Conservation (phyloP, 2,888 invertebrate species). For the Beris morrisii region DNA sequence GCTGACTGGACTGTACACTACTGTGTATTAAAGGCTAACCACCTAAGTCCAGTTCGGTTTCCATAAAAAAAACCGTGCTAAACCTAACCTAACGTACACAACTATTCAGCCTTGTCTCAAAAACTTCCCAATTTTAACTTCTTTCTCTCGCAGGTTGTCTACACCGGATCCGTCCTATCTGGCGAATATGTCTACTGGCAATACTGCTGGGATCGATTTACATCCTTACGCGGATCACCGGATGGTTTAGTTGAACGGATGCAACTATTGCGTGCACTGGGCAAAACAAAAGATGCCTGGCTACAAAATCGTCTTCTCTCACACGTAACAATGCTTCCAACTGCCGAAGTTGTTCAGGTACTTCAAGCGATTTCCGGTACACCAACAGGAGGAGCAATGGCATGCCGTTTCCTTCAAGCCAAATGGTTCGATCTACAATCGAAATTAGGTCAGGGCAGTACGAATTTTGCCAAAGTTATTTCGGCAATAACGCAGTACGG, state of each 20-base stretch:
- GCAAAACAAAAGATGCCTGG: slow-evolving; percentile 57
- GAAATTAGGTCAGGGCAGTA: slow-evolving; percentile 54
- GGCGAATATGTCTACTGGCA: slow-evolving; percentile 57
- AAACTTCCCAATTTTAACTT: slow-evolving; percentile 1
- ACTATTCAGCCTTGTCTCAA: background rate
- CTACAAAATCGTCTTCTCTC: slow-evolving; percentile 56
- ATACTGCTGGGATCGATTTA: slow-evolving; percentile 56
- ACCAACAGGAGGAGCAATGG: slow-evolving; percentile 57
- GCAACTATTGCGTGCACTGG: slow-evolving; percentile 54
- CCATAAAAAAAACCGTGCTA: no score
- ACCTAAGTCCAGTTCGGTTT: no score
- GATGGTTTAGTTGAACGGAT: slow-evolving; percentile 55
- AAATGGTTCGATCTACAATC: slow-evolving; percentile 56
- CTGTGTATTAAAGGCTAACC: no score
- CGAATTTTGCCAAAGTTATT: slow-evolving; percentile 56
- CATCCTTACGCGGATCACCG: slow-evolving; percentile 50
- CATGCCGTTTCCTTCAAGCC: slow-evolving; percentile 56
- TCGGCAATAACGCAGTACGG: slow-evolving; percentile 57
- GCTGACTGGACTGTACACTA: no score
- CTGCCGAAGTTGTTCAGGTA: slow-evolving; percentile 55
- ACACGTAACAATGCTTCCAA: slow-evolving; percentile 55
- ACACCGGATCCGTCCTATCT: slow-evolving; percentile 56
- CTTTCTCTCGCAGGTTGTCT: slow-evolving; percentile 49
- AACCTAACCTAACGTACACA: background rate
- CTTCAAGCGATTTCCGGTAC: slow-evolving; percentile 57